Evolutionary conservation across 2,888 invertebrate genomes (phyloP).

Genomic region (Trichacis sp.): DNA sequence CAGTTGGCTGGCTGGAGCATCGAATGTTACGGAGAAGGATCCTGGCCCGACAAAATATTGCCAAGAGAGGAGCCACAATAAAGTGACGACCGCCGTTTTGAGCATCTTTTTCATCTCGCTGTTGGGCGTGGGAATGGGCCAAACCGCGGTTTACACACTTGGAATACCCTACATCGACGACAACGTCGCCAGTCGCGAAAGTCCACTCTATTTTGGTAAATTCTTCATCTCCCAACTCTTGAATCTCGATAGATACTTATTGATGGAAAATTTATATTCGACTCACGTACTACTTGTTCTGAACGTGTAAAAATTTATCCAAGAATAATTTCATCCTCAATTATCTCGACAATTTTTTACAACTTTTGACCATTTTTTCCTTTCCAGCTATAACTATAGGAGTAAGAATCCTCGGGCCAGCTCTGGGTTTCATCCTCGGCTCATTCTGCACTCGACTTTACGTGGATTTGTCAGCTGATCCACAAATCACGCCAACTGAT

Average conservation of each 20-base stretch:
- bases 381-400: conserved; percentile 88
- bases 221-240: too few species aligned
- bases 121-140: conserved; percentile 90
- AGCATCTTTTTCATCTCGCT: conserved; percentile 90
- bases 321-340: too few species aligned
- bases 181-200: conserved; percentile 91
- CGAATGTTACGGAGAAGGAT: conserved; percentile 44
- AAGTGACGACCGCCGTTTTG: conserved; percentile 84
- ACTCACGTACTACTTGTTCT: too few species aligned
- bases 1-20: conserved; percentile 51
- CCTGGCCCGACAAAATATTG: conserved; percentile 70
- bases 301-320: too few species aligned
- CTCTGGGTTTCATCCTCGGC: conserved; percentile 89
- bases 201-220: conserved; percentile 91
- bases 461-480: conserved; percentile 81
- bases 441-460: conserved; percentile 90
- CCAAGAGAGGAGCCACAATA: conserved; percentile 78
- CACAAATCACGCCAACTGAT: conserved; percentile 82
- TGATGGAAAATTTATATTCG: too few species aligned
- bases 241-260: too few species aligned
- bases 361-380: not conserved
- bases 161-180: conserved; percentile 95
- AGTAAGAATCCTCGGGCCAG: conserved; percentile 90
- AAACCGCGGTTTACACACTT: conserved; percentile 91
- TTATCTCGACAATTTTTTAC: too few species aligned